These are phyloP conservation scores for Hemaris fuciformis DNA, from an alignment of 2,888 invertebrate species.

Conservation along the genomic window DNA sequence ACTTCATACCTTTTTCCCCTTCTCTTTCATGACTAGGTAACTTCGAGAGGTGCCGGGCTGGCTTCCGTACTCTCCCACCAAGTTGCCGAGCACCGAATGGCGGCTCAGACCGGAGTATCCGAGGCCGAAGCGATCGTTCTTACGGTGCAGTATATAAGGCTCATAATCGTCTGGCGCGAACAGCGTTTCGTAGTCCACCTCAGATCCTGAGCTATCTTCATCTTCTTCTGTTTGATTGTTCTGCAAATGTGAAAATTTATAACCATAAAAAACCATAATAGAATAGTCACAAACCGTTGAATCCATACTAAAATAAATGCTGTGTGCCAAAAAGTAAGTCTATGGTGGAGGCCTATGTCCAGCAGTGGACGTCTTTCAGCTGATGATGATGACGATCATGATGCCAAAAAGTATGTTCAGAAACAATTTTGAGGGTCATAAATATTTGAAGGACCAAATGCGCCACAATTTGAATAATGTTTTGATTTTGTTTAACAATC, in stretches of 20 bases:
- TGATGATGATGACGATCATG: no score
- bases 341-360: no score
- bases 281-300: no score
- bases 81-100: slow-evolving; percentile 79
- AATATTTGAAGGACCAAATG: no score
- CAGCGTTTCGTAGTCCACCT: slow-evolving; percentile 81
- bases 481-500: no score
- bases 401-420: no score
- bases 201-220: slow-evolving; percentile 63
- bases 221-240: slow-evolving; percentile 35
- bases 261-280: no score
- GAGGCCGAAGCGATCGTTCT: slow-evolving; percentile 90
- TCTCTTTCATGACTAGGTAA: slow-evolving; percentile 69
- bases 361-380: no score
- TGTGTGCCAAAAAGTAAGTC: no score
- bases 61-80: slow-evolving; percentile 57
- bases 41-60: slow-evolving; percentile 45
- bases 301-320: no score
- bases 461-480: no score
- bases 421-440: no score
- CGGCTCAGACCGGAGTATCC: slow-evolving; percentile 89
- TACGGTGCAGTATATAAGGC: slow-evolving; percentile 86
- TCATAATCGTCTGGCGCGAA: slow-evolving; percentile 92
- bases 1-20: slow-evolving; percentile 71
- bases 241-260: slow-evolving; percentile 39